phyloP scores from a whole-genome alignment of 2,888 invertebrate genomes.

The Thelaira solivaga region DNA sequence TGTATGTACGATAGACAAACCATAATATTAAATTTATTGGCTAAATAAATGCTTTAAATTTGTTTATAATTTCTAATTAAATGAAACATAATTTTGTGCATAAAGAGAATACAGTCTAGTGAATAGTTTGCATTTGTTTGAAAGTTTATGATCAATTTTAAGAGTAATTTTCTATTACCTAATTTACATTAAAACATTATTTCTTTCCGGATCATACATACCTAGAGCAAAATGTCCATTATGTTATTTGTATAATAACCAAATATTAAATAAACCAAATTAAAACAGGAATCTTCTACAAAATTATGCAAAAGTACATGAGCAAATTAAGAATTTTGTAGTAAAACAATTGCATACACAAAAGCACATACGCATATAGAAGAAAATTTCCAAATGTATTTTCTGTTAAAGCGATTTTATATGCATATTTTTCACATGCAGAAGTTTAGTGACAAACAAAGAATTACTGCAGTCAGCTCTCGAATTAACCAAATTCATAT shows the following conservation, averaged over 20 bases:
- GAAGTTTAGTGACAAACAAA: too few relatives aligned
- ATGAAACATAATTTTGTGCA: not conserved
- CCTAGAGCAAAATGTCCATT: slow-evolving; percentile 39
- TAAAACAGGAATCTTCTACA: slow-evolving; percentile 21
- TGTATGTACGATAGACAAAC: not conserved
- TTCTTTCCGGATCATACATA: slow-evolving; percentile 13
- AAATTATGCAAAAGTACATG: not conserved
- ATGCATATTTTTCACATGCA: not conserved
- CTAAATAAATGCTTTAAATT: not conserved
- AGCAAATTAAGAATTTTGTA: not conserved
- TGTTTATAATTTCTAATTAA: not conserved
- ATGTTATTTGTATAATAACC: slow-evolving; percentile 28
- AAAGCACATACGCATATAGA: not conserved
- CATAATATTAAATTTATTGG: not conserved
- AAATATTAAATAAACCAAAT: slow-evolving; percentile 48
- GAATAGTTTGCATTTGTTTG: not conserved
- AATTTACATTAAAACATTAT: not conserved
- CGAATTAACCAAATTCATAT: too few relatives aligned
- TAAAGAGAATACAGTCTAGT: not conserved
- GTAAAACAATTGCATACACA: not conserved
- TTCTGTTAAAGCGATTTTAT: not conserved
- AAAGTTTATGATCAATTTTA: not conserved
- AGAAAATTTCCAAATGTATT: too few relatives aligned
- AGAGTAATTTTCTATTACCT: not conserved
- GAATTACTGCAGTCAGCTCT: too few relatives aligned